Base-by-base conservation (phyloP, 1,140 invertebrate genomes). In the Drosophila tristis region DNA sequence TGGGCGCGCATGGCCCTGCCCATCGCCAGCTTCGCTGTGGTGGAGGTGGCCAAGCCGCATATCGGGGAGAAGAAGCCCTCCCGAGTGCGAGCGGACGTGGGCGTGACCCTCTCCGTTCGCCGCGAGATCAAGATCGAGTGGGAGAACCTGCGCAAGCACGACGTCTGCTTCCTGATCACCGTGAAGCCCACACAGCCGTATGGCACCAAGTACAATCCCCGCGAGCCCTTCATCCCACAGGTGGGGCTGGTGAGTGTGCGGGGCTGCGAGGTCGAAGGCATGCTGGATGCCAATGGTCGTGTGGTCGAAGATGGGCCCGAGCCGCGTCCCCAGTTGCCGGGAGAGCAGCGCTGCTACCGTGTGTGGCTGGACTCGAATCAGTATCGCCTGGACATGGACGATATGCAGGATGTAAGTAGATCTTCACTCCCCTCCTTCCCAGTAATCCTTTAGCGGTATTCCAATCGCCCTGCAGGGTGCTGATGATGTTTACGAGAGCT, bases 1-100 rank as follows among this genome's bases (percentile, higher is more conserved):
- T 99, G 98, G 98, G 98, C 99, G 0, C 94, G 98, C 67, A 99
- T 99, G 99, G 98, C 99, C 2, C 96, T 99, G 80, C 97, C 98
- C 0, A 97, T 99, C 44, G 94, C 95, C 6, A 95, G 95, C 65
- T 99, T 99, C 93, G 96, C 96, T 9, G 97, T 99, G 15, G 97
- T 99, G n/a, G 98, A 99, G 93, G 97, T 98, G 2, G 95, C 96
- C 1, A 97, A 97, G 86, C 96, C 96, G 0, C 97, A 97, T 91
- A 96, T 98, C 9, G 96, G 99, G 0, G 98, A 99, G 92, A 98
- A 97, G 85, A 95, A 97, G 64, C 99, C 99, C 0, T 98, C 98
- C 0, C 92, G 97, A 62, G 99, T 99, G 0, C 94, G 97, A 47
- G 98, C 98, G 44, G 98, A 99, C 90, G 95, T 99, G 9, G 96